These are phyloP conservation scores for Microcebus griseorufus DNA, from an alignment of 2,113 vertebrate species.

Conservation along the genomic window DNA sequence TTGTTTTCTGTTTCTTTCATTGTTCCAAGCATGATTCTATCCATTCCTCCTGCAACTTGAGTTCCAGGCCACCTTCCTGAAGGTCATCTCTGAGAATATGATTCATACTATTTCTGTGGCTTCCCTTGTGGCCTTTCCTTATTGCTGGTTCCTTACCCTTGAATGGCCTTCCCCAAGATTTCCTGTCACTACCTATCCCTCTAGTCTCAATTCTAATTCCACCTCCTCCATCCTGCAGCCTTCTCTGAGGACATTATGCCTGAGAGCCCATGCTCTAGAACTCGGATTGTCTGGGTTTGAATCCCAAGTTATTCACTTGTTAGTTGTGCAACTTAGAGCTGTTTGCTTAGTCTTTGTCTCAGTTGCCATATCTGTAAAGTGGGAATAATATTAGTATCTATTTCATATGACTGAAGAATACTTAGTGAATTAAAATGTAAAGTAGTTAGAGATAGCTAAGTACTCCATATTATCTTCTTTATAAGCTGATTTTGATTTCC, in stretches of 20 bases:
- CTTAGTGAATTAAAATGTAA: not conserved
- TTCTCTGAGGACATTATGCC: not conserved
- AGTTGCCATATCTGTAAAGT: not conserved
- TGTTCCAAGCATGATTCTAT: not conserved
- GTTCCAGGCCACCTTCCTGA: not conserved
- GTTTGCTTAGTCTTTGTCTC: not conserved
- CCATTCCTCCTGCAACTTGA: not conserved
- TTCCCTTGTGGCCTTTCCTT: not conserved
- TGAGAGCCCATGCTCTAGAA: not conserved
- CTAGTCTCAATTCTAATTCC: not conserved
- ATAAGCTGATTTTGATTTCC: not conserved
- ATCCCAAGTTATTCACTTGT: not conserved
- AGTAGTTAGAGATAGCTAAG: not conserved
- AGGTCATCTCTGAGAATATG: slow-evolving; percentile 1
- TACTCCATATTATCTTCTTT: not conserved
- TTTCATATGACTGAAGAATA: not conserved
- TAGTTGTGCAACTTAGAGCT: not conserved
- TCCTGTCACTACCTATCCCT: not conserved
- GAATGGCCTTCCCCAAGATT: not conserved
- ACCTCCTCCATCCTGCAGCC: not conserved
- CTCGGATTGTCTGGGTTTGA: not conserved
- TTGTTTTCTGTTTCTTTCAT: not conserved
- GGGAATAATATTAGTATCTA: not conserved
- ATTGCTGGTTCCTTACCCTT: not conserved
- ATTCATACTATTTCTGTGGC: not conserved